Evolutionary conservation across 2,888 invertebrate genomes (phyloP), one percentile per base, ranked within the genome.

Genomic region (Cheilosia impressa): DNA sequence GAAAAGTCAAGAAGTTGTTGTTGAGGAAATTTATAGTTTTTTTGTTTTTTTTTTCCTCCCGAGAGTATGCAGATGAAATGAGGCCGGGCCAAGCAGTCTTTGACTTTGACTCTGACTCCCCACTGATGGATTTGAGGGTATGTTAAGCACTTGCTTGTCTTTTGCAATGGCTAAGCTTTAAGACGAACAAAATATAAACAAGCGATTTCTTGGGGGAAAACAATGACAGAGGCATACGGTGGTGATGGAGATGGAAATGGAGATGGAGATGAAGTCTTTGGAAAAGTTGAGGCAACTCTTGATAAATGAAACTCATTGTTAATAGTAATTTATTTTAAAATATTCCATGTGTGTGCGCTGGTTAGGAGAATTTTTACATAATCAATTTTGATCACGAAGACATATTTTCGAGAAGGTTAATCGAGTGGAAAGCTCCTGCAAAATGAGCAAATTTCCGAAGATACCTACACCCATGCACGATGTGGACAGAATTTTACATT

Each of bases 251-350:
- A 31, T 7, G 31, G 7, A 2, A 17, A 17, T 0, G 19, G n/a
- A 1, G 13, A 7, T 2, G 24, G 27, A 1, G n/a, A n/a, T n/a
- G 34, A 10, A 5, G 13, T 10, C 3, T 10, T 7, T 2, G 19
- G 2, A 31, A 43, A 47, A 50, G 10, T 57, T 10, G 58, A 34
- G 71, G 50, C 58, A 79, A 65, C 72, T 27, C 24, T 43, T 72
- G 71, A 76, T 63, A 81, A 81, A 55, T 57, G 57, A 53, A 71
- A 77, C 77, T 60, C 22, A 77, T 77, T 53, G 65, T 77, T 65
- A 77, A 65, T 58, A 69, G 69, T 77, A 65, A 81, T 81, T 81
- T 81, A 77, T 77, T 81, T 77, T 82, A 82, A 82, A 82, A 77
- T 71, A 77, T 71, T 76, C 77, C 52, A 65, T 71, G 69, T 57